Evolutionary conservation across 2,888 invertebrate species (phyloP), one percentile per base, ranked within the genome.

Genomic region (Cybosia mesomella): DNA sequence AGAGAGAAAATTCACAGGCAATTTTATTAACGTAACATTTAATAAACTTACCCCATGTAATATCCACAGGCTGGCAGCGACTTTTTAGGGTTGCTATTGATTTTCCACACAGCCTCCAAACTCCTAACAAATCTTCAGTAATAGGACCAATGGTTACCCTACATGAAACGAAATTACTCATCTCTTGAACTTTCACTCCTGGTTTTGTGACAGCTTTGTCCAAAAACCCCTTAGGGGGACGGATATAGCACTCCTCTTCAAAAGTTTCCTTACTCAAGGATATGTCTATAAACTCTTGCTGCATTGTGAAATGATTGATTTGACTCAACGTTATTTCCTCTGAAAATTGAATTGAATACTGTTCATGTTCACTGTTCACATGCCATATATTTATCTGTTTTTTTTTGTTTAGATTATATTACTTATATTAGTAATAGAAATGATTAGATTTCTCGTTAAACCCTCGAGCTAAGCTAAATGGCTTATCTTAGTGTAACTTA

Each of bases 91-190:
- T 64, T 34, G 24, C 22, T 1, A 10, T 28, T 21, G 73, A 71
- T 28, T 66, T 62, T 21, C 81, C 80, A 57, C 80, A 80, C n/a
- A 80, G 18, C 15, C 43, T 72, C 83, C 83, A 75, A 7, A 49
- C n/a, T 49, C 83, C 83, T 15, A 82, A 49, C 32, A 83, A 36
- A n/a, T 28, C 66, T 32, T 39, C 64, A 53, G 59, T 57, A 70
- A 80, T 74, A 1, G 83, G 81, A 5, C 79, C 78, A 59, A 83
- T 62, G 0, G 74, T 76, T n/a, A 83, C 74, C 66, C 83, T 73
- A 64, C 83, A 83, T 0, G 83, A 79, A 0, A 83, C 83, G 32
- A 65, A 83, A 10, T 74, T 58, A 53, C 78, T 82, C 15, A 63
- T 74, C 0, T 7, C 15, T 58, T 75, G 71, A 22, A 68, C 53